These are phyloP conservation scores for Brachionus koreanus DNA, from an alignment of 1,140 invertebrate species.

Conservation along the genomic window DNA sequence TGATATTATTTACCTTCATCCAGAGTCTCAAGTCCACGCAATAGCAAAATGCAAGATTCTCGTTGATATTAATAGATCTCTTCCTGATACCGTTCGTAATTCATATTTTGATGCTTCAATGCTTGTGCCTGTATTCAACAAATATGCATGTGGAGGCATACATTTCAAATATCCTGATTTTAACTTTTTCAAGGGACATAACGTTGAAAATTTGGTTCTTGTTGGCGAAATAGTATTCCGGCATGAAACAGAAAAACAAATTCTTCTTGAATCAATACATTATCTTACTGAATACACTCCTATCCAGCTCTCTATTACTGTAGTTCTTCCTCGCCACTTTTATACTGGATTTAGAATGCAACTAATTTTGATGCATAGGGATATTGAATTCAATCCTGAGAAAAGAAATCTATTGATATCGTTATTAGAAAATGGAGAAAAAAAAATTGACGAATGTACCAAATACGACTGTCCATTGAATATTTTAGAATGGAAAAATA, in stretches of 20 bases:
- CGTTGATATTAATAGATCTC: neutral
- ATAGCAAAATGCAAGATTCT: neutral
- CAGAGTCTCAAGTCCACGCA: neutral
- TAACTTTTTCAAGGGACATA: neutral
- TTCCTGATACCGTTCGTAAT: neutral
- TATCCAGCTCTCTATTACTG: neutral
- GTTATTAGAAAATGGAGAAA: neutral
- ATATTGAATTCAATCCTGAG: neutral
- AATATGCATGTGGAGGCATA: neutral
- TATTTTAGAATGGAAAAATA: neutral
- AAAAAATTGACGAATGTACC: neutral
- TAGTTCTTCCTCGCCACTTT: neutral
- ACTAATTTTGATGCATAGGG: neutral
- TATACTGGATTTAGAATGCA: neutral
- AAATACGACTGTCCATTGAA: neutral
- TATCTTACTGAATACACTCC: neutral
- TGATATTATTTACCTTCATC: neutral
- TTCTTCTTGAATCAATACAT: neutral
- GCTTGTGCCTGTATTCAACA: neutral
- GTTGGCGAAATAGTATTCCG: neutral
- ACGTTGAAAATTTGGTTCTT: neutral
- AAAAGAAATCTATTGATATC: neutral
- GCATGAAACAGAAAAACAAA: neutral
- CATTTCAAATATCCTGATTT: neutral
- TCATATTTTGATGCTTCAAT: neutral